Evolutionary conservation across 2,797 vertebrate species (phyloP).

Genomic region (Myotis pilosus): DNA sequence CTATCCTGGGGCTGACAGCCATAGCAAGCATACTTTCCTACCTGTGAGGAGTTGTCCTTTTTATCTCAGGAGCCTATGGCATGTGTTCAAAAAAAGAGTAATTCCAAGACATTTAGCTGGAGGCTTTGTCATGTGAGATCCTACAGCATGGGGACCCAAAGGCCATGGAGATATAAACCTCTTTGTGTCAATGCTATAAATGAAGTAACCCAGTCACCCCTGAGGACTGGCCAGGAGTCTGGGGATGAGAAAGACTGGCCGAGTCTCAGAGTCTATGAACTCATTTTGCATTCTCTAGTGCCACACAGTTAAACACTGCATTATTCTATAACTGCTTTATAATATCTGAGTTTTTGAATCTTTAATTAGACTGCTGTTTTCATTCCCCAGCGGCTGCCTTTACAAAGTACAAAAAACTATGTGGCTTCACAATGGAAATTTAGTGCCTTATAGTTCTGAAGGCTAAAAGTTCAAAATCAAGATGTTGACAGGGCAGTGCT

Average conservation of each 20-base stretch:
- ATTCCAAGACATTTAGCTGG: neutral
- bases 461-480: conserved; percentile 9
- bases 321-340: neutral
- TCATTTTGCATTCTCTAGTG: neutral
- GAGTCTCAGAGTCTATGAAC: neutral
- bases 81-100: neutral
- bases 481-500: neutral
- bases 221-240: neutral
- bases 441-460: neutral
- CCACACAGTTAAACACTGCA: neutral
- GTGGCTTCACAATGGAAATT: conserved; percentile 7
- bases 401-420: neutral
- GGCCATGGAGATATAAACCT: neutral
- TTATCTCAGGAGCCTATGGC: neutral
- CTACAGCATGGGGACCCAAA: neutral
- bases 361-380: neutral
- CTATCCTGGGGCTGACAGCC: neutral
- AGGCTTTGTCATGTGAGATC: conserved; percentile 11
- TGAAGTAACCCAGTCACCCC: neutral
- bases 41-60: neutral
- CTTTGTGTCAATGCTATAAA: neutral
- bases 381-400: neutral
- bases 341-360: neutral
- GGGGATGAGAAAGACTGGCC: neutral
- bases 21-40: conserved; percentile 2